phyloP scores from a whole-genome alignment of 2,888 invertebrate species.

The Stenodema calcarata region DNA sequence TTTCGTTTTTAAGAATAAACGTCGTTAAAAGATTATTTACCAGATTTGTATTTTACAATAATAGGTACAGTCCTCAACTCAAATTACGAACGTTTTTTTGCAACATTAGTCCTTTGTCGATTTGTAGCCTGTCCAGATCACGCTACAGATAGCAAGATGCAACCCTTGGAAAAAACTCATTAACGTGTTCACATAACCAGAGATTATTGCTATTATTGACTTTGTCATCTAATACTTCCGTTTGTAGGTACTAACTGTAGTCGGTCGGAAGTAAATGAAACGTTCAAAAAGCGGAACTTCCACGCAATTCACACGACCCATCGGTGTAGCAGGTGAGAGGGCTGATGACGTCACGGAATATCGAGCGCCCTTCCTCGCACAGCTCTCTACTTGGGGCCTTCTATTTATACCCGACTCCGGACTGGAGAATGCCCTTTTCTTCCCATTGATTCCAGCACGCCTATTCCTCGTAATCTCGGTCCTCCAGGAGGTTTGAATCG shows the following conservation, averaged over 20 bases:
- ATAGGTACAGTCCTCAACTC: no score
- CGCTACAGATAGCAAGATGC: no score
- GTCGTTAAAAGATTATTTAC: no score
- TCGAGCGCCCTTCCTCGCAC: not conserved
- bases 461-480: not conserved
- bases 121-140: no score
- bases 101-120: no score
- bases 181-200: no score
- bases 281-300: not conserved
- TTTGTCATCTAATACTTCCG: no score
- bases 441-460: not conserved
- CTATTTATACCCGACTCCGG: not conserved
- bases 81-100: no score
- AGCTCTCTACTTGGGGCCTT: not conserved
- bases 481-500: not conserved
- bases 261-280: not conserved
- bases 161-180: no score
- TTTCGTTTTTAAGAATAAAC: no score
- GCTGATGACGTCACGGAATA: not conserved
- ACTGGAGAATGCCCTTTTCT: not conserved
- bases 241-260: not conserved
- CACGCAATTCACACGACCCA: not conserved
- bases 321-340: slow-evolving; percentile 1
- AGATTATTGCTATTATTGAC: no score
- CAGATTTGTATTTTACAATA: no score